phyloP scores from a whole-genome alignment of 2,888 invertebrate genomes.

The Tenthredo mesomela region DNA sequence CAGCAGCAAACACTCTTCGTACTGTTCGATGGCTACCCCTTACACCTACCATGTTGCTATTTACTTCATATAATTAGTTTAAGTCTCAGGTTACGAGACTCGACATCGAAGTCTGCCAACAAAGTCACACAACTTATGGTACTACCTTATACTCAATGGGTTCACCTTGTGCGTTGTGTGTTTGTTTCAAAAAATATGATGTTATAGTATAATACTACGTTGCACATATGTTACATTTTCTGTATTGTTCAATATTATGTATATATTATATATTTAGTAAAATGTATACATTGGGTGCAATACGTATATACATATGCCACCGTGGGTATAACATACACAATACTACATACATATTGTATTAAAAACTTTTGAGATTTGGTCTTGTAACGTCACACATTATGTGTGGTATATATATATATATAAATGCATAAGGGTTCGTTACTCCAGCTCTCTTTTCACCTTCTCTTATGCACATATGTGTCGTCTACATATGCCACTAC shows the following conservation, averaged over 20 bases:
- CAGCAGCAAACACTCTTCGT: background rate
- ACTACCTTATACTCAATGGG: background rate
- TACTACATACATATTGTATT: background rate
- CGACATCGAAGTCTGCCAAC: background rate
- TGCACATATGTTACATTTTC: background rate
- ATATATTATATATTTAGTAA: background rate
- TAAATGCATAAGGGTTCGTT: background rate
- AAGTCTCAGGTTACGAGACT: slow-evolving; percentile 19
- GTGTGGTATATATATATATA: background rate
- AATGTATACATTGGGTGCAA: background rate
- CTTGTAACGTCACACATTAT: background rate
- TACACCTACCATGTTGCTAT: background rate
- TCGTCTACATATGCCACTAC: slow-evolving; percentile 46
- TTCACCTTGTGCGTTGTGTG: background rate
- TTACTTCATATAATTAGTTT: slow-evolving; percentile 27
- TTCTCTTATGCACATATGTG: slow-evolving; percentile 15
- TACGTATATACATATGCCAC: background rate
- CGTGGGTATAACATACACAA: background rate
- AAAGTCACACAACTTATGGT: background rate
- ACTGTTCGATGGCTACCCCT: background rate
- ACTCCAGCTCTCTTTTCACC: background rate
- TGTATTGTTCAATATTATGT: background rate
- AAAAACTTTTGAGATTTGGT: background rate
- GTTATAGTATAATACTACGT: background rate
- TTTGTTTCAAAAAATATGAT: background rate